Base-by-base conservation (phyloP, 1,140 invertebrate species). In the Phocides pigmalion region DNA sequence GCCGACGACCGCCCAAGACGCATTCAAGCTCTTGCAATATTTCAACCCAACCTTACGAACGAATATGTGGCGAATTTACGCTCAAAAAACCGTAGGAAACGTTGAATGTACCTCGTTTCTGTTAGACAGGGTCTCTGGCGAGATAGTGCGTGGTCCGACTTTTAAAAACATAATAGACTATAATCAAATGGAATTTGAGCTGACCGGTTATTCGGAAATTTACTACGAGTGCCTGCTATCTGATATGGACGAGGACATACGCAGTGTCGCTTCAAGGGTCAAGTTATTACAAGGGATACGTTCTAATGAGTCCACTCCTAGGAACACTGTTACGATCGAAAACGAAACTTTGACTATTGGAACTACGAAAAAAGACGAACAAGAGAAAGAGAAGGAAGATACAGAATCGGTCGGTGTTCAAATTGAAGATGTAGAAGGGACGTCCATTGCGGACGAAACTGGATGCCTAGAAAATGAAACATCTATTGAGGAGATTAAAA, bases 141-240 rank as follows among this genome's bases (percentile, higher is more conserved):
- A 90, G 76, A 84, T 86, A 12, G 81, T 90, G 28, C 64, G 87
- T 12, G 83, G 85, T 1, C 74, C 76, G 0, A 62, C 70, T 0
- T 89, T 90, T 42, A 86, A 85, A 66, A 90, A 90, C 64, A 71
- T 89, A 0, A 87, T 90, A 22, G 84, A 90, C 68, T 89, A 87
- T 20, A 66, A 66, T 17, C 77, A 83, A 62, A 87, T 87, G 74
- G 83, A 87, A 4, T 89, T 90, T 54, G 84, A 89, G 64, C 12
- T 90, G 9, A 77, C 70, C 4, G 83, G 79, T 6, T 81, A 79
- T 25, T 79, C 74, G 0, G 86, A 87, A 61, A 81, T 89, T 42
- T 90, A 90, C 69, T 82, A 83, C 44, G 83, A 87, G 47, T 78
- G 74, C 19, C 66, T 87, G n/a, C 32, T 85, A 8, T 81, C 76